A percentile compares a stretch with the other conserved stretches of the same genome.
Evolutionary conservation across 2,113 vertebrate species (phyloP).

Genomic region (Pachyramphus minor): DNA sequence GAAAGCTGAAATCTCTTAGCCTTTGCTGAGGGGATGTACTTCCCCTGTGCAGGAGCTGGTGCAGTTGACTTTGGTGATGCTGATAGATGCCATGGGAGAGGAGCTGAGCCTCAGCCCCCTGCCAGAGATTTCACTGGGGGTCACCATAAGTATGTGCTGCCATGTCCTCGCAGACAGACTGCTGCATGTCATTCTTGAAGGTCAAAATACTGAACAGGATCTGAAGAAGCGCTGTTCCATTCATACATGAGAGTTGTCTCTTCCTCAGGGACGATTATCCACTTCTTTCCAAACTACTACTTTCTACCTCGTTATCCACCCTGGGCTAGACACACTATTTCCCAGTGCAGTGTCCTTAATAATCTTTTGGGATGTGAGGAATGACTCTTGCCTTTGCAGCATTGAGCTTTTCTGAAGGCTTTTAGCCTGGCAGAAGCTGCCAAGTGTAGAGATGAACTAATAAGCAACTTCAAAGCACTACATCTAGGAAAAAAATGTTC

Average conservation of each 20-base stretch:
- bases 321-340: neutral
- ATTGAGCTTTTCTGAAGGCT: neutral
- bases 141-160: neutral
- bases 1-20: neutral
- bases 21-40: neutral
- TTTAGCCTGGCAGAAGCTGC: neutral
- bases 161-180: neutral
- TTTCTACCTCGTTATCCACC: neutral
- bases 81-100: neutral
- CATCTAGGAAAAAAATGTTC: neutral
- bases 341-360: neutral
- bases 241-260: neutral
- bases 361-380: neutral
- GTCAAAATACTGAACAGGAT: neutral
- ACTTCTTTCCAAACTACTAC: neutral
- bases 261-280: neutral
- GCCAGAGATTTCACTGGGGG: neutral
- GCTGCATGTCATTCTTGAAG: neutral
- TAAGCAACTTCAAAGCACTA: neutral
- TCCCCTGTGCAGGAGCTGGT: neutral
- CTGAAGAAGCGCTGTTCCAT: neutral
- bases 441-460: accelerated
- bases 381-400: neutral
- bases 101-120: neutral
- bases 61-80: neutral